Percentiles rank a stretch among this genome's conserved stretches.
These are phyloP conservation scores for Botia kubotai DNA, from an alignment of 2,797 vertebrate genomes.

Conservation along the genomic window DNA sequence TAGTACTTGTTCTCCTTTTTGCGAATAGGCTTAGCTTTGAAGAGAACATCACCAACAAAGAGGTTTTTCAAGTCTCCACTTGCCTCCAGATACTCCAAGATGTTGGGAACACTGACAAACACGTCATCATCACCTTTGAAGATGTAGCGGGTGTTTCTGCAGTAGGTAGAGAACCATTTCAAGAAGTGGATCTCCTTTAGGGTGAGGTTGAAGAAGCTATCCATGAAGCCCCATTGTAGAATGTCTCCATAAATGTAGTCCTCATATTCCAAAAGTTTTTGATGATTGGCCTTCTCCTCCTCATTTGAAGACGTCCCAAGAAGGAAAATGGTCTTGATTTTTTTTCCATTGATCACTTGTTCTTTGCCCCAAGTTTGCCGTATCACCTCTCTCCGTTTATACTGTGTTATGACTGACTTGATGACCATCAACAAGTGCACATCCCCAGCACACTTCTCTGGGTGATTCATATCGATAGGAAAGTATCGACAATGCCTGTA, in stretches of 20 bases:
- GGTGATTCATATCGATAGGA: slow-evolving; percentile 91
- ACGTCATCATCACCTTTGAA: slow-evolving; percentile 97
- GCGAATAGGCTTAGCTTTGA: slow-evolving; percentile 89
- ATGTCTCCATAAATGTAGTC: slow-evolving; percentile 90
- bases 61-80: slow-evolving; percentile 74
- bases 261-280: slow-evolving; percentile 94
- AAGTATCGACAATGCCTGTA: slow-evolving; percentile 95
- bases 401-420: slow-evolving; percentile 91
- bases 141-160: slow-evolving; percentile 80
- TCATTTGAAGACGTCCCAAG: slow-evolving; percentile 85
- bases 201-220: slow-evolving; percentile 97
- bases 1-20: slow-evolving; percentile 95
- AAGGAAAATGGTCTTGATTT: slow-evolving; percentile 86
- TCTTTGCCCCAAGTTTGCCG: slow-evolving; percentile 94
- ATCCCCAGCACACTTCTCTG: slow-evolving; percentile 84
- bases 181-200: slow-evolving; percentile 97
- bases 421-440: slow-evolving; percentile 88
- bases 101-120: slow-evolving; percentile 88
- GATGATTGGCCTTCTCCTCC: slow-evolving; percentile 87
- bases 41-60: slow-evolving; percentile 90
- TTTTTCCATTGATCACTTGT: slow-evolving; percentile 77
- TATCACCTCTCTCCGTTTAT: slow-evolving; percentile 91
- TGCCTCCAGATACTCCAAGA: slow-evolving; percentile 88
- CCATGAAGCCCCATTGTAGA: slow-evolving; percentile 95
- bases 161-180: slow-evolving; percentile 94